A percentile compares a stretch with the other conserved stretches of the same genome.
Evolutionary conservation across 2,888 invertebrate species (phyloP).

Genomic region (Idaea dimidiata): DNA sequence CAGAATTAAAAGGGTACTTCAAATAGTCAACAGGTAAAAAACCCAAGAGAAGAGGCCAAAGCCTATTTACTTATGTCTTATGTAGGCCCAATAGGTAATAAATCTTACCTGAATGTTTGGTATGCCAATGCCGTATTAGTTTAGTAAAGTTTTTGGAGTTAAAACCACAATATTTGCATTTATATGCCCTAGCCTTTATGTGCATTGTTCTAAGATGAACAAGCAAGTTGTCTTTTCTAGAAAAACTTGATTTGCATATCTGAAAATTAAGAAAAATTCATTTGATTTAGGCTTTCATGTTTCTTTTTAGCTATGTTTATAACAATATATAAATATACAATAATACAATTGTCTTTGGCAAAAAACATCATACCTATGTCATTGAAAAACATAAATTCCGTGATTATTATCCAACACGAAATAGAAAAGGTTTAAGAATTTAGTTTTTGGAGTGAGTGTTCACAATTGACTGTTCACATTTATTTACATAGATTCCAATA

Average conservation of each 20-base stretch:
- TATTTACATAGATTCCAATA: too few species aligned
- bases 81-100: not conserved
- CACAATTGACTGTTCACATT: too few species aligned
- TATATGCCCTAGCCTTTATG: constrained; percentile 35
- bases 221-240: constrained; percentile 87
- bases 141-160: constrained; percentile 59
- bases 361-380: constrained; percentile 21
- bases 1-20: too few species aligned
- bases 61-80: not conserved
- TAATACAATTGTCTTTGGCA: constrained; percentile 1
- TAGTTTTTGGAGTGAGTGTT: too few species aligned
- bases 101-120: constrained; percentile 52
- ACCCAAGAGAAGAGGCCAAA: too few species aligned
- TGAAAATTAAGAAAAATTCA: constrained; percentile 42
- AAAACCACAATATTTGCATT: constrained; percentile 59
- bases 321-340: too few species aligned
- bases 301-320: not conserved
- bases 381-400: too few species aligned
- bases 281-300: not conserved
- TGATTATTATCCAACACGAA: not conserved
- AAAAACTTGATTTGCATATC: constrained; percentile 83
- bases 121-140: constrained; percentile 57
- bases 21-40: too few species aligned
- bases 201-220: constrained; percentile 85
- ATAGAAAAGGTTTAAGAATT: too few species aligned